Percentiles rank a stretch among this genome's conserved stretches.
Conservation (phyloP, 2,113 vertebrate genomes). For the Alouatta palliata region DNA sequence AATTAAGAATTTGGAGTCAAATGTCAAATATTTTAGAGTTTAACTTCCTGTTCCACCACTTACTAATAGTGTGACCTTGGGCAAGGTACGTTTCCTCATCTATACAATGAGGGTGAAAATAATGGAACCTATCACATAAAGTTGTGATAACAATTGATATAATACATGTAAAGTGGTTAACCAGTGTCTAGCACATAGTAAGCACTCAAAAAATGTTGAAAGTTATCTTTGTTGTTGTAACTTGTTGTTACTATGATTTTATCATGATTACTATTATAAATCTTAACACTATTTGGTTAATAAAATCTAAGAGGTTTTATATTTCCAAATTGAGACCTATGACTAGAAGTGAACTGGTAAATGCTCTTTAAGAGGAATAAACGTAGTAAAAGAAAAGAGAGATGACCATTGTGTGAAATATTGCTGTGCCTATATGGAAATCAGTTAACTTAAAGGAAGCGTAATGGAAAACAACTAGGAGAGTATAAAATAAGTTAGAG, state of each 20-base stretch:
- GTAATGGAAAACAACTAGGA: not conserved
- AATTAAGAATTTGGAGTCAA: not conserved
- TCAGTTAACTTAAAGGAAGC: not conserved
- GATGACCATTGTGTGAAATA: not conserved
- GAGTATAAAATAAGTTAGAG: not conserved
- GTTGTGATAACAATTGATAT: not conserved
- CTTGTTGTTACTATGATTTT: not conserved
- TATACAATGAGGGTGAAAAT: not conserved
- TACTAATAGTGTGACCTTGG: not conserved
- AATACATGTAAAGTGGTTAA: not conserved
- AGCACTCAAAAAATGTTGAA: not conserved
- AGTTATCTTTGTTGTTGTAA: not conserved
- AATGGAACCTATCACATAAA: not conserved
- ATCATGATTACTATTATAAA: not conserved
- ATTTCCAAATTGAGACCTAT: not conserved
- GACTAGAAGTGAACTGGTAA: not conserved
- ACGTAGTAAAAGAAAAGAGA: not conserved
- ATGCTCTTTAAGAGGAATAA: not conserved
- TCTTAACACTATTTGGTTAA: slow-evolving; percentile 14
- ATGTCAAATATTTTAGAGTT: not conserved
- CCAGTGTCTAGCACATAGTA: not conserved
- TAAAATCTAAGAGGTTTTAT: not conserved
- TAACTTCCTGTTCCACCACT: not conserved
- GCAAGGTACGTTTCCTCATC: not conserved
- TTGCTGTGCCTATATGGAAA: not conserved